Evolutionary conservation across 1,140 invertebrate species (phyloP).

Genomic region (Eulimnadia texana): DNA sequence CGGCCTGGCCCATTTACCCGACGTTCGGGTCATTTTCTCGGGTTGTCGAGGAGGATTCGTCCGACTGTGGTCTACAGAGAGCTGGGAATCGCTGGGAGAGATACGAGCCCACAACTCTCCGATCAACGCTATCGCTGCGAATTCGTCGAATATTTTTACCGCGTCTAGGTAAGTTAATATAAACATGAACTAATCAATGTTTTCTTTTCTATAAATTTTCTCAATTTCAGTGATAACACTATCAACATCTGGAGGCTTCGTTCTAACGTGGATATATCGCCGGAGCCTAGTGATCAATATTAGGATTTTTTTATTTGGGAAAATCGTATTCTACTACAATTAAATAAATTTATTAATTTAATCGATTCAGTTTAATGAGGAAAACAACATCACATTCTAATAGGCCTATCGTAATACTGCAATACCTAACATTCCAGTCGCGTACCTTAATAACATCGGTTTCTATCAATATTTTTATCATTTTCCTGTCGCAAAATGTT

Average conservation of each 20-base stretch:
- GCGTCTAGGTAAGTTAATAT: conserved; percentile 42
- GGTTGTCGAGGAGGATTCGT: conserved; percentile 61
- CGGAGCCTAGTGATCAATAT: conserved; percentile 22
- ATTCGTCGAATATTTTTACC: conserved; percentile 57
- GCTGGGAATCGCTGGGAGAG: conserved; percentile 47
- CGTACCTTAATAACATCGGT: background rate
- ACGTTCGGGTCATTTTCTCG: conserved; percentile 45
- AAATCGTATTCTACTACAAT: no score
- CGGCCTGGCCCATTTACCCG: conserved; percentile 50
- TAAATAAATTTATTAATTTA: no score
- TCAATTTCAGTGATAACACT: conserved; percentile 23
- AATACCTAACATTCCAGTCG: background rate
- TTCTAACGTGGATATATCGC: conserved; percentile 25
- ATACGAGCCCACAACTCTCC: conserved; percentile 54
- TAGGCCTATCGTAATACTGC: no score
- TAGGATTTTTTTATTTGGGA: no score
- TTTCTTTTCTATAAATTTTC: background rate
- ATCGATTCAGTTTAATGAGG: background rate
- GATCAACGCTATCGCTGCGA: conserved; percentile 60
- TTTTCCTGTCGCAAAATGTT: no score
- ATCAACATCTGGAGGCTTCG: conserved; percentile 25
- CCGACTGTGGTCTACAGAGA: conserved; percentile 51
- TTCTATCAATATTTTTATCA: background rate
- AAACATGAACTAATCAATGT: background rate
- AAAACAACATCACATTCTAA: background rate